Percentiles rank a stretch among this genome's conserved stretches.
Evolutionary conservation across 2,888 invertebrate species (phyloP).

Genomic region (Amiota mariae): DNA sequence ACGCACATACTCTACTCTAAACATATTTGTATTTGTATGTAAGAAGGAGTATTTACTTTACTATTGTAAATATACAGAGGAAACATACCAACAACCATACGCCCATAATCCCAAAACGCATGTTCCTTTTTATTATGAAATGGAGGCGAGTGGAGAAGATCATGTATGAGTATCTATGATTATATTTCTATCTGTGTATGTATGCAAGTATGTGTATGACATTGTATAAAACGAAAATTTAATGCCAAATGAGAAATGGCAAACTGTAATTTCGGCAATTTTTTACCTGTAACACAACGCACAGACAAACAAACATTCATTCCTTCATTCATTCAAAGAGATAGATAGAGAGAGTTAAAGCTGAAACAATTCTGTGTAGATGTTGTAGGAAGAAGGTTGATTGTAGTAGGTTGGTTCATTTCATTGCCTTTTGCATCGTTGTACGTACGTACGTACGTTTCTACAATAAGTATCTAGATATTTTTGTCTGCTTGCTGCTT

Average conservation of each 20-base stretch:
- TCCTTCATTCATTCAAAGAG: too few species aligned
- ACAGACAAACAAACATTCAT: too few species aligned
- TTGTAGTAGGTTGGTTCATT: not conserved
- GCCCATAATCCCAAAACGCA: constrained; percentile 58
- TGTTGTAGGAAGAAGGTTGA: too few species aligned
- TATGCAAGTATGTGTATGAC: constrained; percentile 20
- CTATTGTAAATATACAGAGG: not conserved
- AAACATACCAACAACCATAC: constrained; percentile 53
- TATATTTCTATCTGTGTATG: too few species aligned
- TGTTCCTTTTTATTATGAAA: constrained; percentile 36
- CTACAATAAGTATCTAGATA: not conserved
- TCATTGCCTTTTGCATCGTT: not conserved
- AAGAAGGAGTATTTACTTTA: not conserved
- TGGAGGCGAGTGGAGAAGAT: not conserved
- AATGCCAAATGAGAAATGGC: constrained; percentile 29
- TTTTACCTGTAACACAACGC: constrained; percentile 19
- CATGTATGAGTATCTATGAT: too few species aligned
- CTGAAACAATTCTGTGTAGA: too few species aligned
- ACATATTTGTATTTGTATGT: constrained; percentile 4
- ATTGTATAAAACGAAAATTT: constrained; percentile 18
- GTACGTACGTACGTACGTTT: not conserved
- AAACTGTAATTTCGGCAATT: constrained; percentile 24
- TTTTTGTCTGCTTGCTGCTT: constrained; percentile 18
- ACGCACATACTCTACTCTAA: not conserved
- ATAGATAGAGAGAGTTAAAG: too few species aligned